These are phyloP conservation scores for Paramuricea clavata DNA, from an alignment of 92 coral and sea anemone genomes.

Conservation along the genomic window DNA sequence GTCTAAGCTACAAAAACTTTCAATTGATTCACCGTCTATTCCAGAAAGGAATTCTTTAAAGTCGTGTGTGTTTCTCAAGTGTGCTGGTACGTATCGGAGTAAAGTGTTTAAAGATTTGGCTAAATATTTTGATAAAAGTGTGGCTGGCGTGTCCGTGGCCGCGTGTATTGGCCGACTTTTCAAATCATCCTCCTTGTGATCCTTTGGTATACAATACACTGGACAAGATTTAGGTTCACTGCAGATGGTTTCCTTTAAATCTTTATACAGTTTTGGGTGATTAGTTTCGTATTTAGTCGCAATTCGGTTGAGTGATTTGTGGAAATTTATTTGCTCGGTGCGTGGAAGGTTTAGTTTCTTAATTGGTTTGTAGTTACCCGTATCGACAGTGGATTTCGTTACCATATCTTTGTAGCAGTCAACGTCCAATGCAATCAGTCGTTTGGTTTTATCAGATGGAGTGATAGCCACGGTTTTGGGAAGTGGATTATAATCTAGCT, in stretches of 20 bases:
- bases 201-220: conserved; percentile 57
- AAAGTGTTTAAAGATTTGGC: no score
- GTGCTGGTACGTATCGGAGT: conserved; percentile 71
- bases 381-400: background rate
- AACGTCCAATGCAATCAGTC: background rate
- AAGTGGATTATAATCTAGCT: conserved; percentile 3
- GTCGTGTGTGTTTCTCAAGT: conserved; percentile 53
- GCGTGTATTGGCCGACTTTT: no score
- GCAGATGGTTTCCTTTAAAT: background rate
- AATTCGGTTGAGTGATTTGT: background rate
- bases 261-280: background rate
- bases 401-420: background rate
- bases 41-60: conserved; percentile 38
- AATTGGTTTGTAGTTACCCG: background rate
- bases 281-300: background rate
- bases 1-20: conserved; percentile 54
- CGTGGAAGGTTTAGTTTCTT: background rate
- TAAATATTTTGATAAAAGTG: no score
- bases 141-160: no score
- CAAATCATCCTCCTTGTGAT: conserved; percentile 63
- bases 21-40: conserved; percentile 5
- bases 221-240: background rate
- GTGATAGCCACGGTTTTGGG: background rate
- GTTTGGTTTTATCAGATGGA: background rate
- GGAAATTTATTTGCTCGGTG: background rate